Evolutionary conservation across 1,140 invertebrate genomes (phyloP).

Genomic region (Macrosteles quadrilineatus): DNA sequence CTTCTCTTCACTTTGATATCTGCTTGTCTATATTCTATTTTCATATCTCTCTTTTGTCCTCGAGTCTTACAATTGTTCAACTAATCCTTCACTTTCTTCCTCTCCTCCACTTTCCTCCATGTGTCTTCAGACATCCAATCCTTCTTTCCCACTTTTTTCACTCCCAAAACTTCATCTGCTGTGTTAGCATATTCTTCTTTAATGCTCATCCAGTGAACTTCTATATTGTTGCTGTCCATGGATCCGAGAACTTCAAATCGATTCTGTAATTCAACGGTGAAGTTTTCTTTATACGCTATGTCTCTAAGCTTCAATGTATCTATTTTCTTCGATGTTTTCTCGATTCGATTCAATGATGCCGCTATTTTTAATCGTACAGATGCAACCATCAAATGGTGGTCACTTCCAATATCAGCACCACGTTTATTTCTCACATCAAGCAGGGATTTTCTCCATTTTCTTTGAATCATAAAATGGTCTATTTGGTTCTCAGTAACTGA

Average conservation of each 20-base stretch:
- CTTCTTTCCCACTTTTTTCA: conserved; percentile 6
- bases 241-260: neutral
- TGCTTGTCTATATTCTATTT: neutral
- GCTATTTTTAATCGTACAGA: neutral
- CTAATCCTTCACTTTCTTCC: conserved; percentile 1
- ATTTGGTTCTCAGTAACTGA: neutral
- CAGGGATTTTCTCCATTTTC: conserved; percentile 19
- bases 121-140: conserved; percentile 12
- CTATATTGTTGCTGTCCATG: conserved; percentile 6
- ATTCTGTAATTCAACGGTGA: neutral
- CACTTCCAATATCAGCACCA: neutral
- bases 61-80: neutral
- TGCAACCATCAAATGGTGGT: conserved; percentile 16
- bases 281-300: neutral
- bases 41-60: neutral
- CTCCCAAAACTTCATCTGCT: conserved; percentile 8
- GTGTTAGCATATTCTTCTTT: neutral
- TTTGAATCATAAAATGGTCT: neutral
- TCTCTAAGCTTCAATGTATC: neutral
- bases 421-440: neutral
- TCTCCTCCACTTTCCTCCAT: neutral
- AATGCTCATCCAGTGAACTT: neutral
- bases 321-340: neutral
- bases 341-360: neutral
- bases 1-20: conserved; percentile 21